These are phyloP conservation scores for Brienomyrus longianalis DNA, from an alignment of 2,113 vertebrate genomes.

Conservation along the genomic window DNA sequence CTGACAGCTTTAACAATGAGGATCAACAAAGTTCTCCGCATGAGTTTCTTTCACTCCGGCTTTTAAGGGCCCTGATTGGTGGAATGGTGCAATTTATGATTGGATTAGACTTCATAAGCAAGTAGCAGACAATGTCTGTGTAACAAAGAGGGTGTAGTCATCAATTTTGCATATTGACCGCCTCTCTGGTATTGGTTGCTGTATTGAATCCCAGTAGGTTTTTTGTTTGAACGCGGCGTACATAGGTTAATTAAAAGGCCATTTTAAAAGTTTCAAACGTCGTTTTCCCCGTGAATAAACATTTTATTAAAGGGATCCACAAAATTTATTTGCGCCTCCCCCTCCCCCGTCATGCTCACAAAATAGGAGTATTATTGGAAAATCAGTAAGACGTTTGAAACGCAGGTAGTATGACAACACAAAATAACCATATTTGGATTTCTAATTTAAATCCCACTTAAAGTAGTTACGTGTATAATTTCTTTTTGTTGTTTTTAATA, in stretches of 20 bases:
- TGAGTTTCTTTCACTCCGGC: constrained; percentile 74
- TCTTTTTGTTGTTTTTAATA: neutral
- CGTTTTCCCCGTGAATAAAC: constrained; percentile 69
- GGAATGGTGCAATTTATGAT: constrained; percentile 85
- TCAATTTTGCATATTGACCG: constrained; percentile 84
- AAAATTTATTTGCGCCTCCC: constrained; percentile 58
- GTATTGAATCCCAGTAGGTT: constrained; percentile 57
- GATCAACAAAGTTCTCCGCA: constrained; percentile 89
- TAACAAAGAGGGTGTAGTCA: constrained; percentile 78
- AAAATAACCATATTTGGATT: neutral
- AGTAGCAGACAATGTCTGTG: constrained; percentile 69
- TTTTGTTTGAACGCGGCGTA: constrained; percentile 67
- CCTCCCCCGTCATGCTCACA: constrained; percentile 50
- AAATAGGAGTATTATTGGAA: constrained; percentile 75
- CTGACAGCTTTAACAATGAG: constrained; percentile 90
- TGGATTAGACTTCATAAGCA: constrained; percentile 97
- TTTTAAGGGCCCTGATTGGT: constrained; percentile 70
- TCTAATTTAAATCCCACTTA: no score
- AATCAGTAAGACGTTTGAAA: constrained; percentile 28
- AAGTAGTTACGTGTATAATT: neutral
- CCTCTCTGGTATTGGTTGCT: constrained; percentile 64
- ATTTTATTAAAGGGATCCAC: constrained; percentile 63
- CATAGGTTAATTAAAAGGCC: constrained; percentile 82
- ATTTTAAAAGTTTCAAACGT: constrained; percentile 78
- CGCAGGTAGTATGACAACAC: neutral